A percentile compares a stretch with the other conserved stretches of the same genome.
Conservation (phyloP, 2,113 vertebrate genomes). For the Arothron firmamentum region DNA sequence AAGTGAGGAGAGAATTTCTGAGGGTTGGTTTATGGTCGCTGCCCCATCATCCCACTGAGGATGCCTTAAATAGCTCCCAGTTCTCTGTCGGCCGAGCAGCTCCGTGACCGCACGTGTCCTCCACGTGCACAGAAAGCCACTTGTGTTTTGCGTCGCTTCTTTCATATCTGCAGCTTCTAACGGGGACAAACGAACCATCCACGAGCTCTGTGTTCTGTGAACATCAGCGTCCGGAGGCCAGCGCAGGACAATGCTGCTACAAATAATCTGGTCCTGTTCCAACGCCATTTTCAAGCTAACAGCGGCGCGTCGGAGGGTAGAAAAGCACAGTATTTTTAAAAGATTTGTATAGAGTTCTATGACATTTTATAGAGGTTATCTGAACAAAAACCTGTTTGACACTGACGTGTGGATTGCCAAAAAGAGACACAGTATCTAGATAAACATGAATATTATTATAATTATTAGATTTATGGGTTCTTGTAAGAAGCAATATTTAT, state of each 20-base stretch:
- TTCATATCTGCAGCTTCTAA: constrained; percentile 29
- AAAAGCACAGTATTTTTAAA: constrained; percentile 82
- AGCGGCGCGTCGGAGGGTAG: constrained; percentile 46
- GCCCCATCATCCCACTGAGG: constrained; percentile 37
- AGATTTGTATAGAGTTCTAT: constrained; percentile 80
- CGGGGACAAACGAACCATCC: constrained; percentile 40
- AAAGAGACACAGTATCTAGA: constrained; percentile 61
- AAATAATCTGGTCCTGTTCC: constrained; percentile 53
- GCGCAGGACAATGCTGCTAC: constrained; percentile 67
- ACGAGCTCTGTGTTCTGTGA: constrained; percentile 67
- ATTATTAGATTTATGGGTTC: constrained; percentile 62
- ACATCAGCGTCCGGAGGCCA: constrained; percentile 53
- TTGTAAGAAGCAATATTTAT: constrained; percentile 79
- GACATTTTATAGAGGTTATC: constrained; percentile 76
- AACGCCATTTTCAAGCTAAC: constrained; percentile 59
- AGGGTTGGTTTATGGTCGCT: constrained; percentile 19
- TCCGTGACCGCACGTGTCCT: not conserved
- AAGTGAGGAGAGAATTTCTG: constrained; percentile 9
- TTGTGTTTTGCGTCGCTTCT: constrained; percentile 6
- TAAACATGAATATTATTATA: not conserved
- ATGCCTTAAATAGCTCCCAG: constrained; percentile 41
- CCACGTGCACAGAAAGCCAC: not conserved
- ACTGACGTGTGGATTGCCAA: constrained; percentile 73
- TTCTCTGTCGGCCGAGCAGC: not conserved
- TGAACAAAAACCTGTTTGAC: constrained; percentile 59